A percentile compares a stretch with the other conserved stretches of the same genome.
Conservation (phyloP, 2,888 invertebrate genomes). For the Caenorhabditis parvicauda region DNA sequence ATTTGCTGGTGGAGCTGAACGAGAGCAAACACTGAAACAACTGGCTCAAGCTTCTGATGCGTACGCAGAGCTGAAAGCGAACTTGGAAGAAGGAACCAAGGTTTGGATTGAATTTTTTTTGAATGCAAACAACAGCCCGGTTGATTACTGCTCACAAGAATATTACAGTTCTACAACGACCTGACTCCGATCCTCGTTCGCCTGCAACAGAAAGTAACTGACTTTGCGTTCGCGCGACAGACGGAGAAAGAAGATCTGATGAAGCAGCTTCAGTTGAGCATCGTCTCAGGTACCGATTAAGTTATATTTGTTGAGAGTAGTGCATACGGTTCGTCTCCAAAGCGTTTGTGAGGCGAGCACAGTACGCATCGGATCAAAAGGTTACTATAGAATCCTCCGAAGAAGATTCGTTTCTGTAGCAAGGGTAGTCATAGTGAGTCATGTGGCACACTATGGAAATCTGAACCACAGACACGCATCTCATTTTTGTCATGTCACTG, state of each 20-base stretch:
- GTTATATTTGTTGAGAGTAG: background rate
- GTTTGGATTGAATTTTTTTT: constrained; percentile 66
- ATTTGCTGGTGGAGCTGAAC: constrained; percentile 62
- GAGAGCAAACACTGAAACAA: constrained; percentile 69
- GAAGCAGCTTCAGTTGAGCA: constrained; percentile 77
- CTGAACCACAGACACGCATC: too few species aligned
- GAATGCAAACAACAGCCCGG: too few species aligned
- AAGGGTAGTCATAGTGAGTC: too few species aligned
- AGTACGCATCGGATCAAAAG: too few species aligned
- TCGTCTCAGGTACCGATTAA: constrained; percentile 47
- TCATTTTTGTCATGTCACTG: too few species aligned
- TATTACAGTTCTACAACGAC: constrained; percentile 69
- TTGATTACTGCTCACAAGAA: background rate
- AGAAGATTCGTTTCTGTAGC: too few species aligned
- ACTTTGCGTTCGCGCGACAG: constrained; percentile 96
- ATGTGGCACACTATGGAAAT: too few species aligned
- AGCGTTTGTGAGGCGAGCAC: too few species aligned
- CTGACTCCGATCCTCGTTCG: constrained; percentile 79
- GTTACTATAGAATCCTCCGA: too few species aligned
- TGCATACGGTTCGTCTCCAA: too few species aligned
- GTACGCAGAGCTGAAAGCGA: constrained; percentile 83
- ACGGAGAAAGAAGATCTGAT: constrained; percentile 97
- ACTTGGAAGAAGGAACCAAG: constrained; percentile 91
- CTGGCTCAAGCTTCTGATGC: constrained; percentile 88
- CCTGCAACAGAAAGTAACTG: constrained; percentile 94